phyloP scores from a whole-genome alignment of 1,140 invertebrate species.

The Asbolus verrucosus region DNA sequence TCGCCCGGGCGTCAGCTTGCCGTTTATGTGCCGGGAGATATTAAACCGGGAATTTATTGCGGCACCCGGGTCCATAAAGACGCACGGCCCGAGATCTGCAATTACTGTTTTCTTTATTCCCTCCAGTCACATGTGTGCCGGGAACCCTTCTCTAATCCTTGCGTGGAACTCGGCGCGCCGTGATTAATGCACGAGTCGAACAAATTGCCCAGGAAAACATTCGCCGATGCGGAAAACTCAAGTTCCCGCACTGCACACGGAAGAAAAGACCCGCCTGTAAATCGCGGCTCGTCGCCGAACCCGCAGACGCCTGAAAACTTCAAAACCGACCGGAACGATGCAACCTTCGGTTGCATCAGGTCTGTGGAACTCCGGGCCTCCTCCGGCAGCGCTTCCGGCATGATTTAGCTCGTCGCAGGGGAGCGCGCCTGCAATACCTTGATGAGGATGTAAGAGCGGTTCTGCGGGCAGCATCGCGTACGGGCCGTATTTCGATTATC shows the following conservation, averaged over 20 bases:
- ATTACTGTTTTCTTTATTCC: conserved; percentile 63
- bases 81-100: conserved; percentile 58
- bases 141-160: conserved; percentile 55
- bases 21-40: conserved; percentile 62
- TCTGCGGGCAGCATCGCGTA: conserved; percentile 48
- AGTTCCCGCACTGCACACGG: too few relatives aligned
- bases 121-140: conserved; percentile 56
- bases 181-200: conserved; percentile 65
- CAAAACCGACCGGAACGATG: too few relatives aligned
- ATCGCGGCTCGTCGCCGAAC: too few relatives aligned
- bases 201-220: conserved; percentile 67
- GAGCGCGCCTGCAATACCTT: conserved; percentile 13
- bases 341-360: conserved; percentile 35
- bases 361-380: too few relatives aligned
- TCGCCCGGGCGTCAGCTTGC: conserved; percentile 61
- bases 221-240: too few relatives aligned
- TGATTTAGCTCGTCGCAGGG: conserved; percentile 7
- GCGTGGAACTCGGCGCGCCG: conserved; percentile 57
- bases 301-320: too few relatives aligned
- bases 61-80: conserved; percentile 58
- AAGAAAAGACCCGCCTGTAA: too few relatives aligned
- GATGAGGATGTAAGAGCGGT: conserved; percentile 16
- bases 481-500: conserved; percentile 59
- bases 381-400: too few relatives aligned
- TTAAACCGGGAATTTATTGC: conserved; percentile 63